Conservation (phyloP, 2,113 vertebrate genomes). For the Calyptomena viridis region DNA sequence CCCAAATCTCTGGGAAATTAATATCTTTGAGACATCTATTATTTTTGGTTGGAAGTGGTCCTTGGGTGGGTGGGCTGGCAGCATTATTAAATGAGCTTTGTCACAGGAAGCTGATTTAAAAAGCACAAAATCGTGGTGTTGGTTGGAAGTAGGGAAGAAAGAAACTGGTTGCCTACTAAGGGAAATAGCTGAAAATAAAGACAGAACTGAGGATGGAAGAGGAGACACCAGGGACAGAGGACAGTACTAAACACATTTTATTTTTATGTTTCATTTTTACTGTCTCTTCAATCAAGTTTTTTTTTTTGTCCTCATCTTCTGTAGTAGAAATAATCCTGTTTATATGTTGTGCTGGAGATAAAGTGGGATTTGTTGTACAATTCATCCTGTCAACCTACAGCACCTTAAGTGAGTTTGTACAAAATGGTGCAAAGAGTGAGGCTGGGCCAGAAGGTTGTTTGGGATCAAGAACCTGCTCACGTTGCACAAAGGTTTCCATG, state of each 20-base stretch:
- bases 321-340: neutral
- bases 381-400: neutral
- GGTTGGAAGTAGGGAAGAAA: neutral
- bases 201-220: neutral
- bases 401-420: neutral
- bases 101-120: neutral
- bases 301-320: neutral
- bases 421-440: fast-evolving
- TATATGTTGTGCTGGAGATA: neutral
- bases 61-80: neutral
- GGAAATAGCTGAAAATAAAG: neutral
- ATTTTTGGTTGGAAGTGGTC: neutral
- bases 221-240: neutral
- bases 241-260: neutral
- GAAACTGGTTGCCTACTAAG: neutral
- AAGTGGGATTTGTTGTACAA: neutral
- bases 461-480: neutral
- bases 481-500: neutral
- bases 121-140: neutral
- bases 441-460: neutral
- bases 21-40: neutral
- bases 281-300: neutral
- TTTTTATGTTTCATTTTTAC: neutral
- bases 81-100: neutral
- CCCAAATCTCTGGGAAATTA: neutral